A percentile compares a stretch with the other conserved stretches of the same genome.
phyloP scores from a whole-genome alignment of 1,140 invertebrate species.

The Dendrolimus punctatus region DNA sequence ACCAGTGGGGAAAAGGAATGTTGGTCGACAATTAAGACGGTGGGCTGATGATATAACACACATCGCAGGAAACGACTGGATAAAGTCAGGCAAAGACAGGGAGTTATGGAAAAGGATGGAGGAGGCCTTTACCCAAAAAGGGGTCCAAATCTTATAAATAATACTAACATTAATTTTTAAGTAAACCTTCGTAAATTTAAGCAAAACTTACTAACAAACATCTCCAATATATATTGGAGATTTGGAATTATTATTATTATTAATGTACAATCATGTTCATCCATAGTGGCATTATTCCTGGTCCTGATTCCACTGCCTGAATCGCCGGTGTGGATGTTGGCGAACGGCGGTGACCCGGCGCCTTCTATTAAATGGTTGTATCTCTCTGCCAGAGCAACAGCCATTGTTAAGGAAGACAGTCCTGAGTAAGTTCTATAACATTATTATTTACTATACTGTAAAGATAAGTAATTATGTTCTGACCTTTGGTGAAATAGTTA shows the following conservation, averaged over 20 bases:
- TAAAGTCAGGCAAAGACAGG: no score
- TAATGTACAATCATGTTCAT: background rate
- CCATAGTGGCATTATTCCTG: constrained; percentile 52
- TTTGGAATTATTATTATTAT: constrained; percentile 8
- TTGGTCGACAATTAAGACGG: no score
- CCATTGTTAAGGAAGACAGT: constrained; percentile 36
- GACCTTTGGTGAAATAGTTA: background rate
- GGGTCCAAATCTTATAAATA: no score
- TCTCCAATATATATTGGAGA: background rate
- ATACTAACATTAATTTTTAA: no score
- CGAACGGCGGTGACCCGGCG: constrained; percentile 65
- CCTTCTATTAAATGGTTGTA: constrained; percentile 65
- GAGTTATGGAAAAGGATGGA: no score
- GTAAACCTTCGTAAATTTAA: no score
- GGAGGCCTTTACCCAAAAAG: no score
- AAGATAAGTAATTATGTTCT: background rate
- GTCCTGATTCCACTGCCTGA: constrained; percentile 72
- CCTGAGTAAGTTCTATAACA: constrained; percentile 22
- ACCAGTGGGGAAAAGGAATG: no score
- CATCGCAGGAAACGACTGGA: no score
- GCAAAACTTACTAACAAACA: no score
- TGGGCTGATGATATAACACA: no score
- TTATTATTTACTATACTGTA: background rate
- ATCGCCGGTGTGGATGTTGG: constrained; percentile 73
- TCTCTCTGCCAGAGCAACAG: constrained; percentile 49